Evolutionary conservation across 2,113 vertebrate genomes (phyloP).

Genomic region (Rostratula benghalensis): DNA sequence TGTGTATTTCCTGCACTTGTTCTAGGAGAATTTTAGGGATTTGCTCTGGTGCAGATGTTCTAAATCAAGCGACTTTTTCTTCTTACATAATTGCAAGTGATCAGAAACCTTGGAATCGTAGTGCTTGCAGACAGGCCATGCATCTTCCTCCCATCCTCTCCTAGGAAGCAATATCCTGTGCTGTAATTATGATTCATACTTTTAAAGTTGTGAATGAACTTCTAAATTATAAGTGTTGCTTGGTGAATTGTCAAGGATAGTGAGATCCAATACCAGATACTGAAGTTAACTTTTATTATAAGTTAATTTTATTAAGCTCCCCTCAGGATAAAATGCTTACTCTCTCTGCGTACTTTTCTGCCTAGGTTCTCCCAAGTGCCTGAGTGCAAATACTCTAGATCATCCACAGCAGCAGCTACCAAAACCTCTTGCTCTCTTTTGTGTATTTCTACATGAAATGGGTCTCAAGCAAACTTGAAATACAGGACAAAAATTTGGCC

Average conservation of each 20-base stretch:
- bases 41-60: neutral
- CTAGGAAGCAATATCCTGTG: neutral
- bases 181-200: neutral
- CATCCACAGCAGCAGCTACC: neutral
- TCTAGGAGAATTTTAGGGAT: neutral
- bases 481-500: neutral
- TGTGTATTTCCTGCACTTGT: neutral
- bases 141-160: neutral
- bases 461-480: neutral
- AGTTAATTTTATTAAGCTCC: neutral
- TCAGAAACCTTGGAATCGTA: rapidly evolving
- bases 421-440: neutral
- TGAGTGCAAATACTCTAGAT: neutral
- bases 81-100: neutral
- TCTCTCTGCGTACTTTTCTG: neutral
- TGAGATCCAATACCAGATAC: neutral
- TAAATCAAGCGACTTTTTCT: neutral
- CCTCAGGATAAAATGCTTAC: neutral
- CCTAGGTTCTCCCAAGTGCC: neutral
- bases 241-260: neutral
- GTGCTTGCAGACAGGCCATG: neutral
- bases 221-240: neutral
- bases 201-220: neutral
- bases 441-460: neutral
- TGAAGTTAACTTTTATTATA: neutral